A percentile compares a stretch with the other conserved stretches of the same genome.
phyloP scores from a whole-genome alignment of 2,113 vertebrate genomes.

The Zapornia atra region DNA sequence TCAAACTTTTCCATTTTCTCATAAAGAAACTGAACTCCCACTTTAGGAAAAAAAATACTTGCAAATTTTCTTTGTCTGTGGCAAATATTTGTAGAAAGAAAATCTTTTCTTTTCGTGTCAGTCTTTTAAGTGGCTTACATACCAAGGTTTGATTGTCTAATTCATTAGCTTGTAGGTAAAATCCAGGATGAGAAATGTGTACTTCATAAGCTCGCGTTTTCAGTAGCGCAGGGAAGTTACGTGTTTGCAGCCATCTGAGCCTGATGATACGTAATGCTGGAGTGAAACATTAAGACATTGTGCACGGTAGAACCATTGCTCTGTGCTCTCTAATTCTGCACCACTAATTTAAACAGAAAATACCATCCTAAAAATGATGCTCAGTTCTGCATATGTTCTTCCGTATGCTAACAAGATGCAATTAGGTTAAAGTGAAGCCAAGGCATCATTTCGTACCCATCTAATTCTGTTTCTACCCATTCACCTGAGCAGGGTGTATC shows the following conservation, averaged over 20 bases:
- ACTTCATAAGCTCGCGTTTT: not conserved
- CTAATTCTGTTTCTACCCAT: not conserved
- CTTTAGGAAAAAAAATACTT: not conserved
- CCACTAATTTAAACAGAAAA: not conserved
- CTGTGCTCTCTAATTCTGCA: not conserved
- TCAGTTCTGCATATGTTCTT: not conserved
- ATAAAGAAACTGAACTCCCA: fast-evolving
- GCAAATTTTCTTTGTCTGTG: not conserved
- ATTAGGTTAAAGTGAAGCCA: not conserved
- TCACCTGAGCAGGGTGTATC: not conserved
- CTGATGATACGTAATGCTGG: fast-evolving
- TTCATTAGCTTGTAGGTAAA: not conserved
- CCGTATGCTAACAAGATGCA: not conserved
- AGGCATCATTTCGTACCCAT: not conserved
- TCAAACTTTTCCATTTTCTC: not conserved
- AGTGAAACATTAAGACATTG: not conserved
- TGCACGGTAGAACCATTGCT: not conserved
- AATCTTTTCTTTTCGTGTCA: not conserved
- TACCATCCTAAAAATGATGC: not conserved
- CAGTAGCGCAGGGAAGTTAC: not conserved
- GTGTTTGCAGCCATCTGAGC: not conserved
- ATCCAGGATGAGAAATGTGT: not conserved
- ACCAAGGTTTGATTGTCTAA: not conserved
- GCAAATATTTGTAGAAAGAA: not conserved
- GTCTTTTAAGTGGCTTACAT: not conserved